Base-by-base conservation (phyloP, 2,113 vertebrate species). In the Etheostoma spectabile region DNA sequence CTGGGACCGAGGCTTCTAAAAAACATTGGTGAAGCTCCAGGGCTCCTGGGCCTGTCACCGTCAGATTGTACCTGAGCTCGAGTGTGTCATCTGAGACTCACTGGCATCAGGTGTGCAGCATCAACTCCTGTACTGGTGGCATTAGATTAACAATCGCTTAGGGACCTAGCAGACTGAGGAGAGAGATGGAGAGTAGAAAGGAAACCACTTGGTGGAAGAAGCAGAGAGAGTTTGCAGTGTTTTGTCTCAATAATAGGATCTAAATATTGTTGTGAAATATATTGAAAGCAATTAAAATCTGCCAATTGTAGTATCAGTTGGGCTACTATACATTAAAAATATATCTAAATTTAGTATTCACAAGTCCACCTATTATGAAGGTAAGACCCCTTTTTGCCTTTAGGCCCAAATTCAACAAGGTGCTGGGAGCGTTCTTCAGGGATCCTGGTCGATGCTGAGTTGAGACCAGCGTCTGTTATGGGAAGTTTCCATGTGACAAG, bases 1-100 rank as follows among this genome's bases (percentile, higher is more conserved):
- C 79, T 86, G 91, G 90, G 91, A 91, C 86, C 60, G 16, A 38
- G 81, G 77, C 86, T 88, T 90, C 91, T 67, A 3, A 76, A 68
- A 85, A 89, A 86, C 85, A 74, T 85, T 74, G 79, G 84, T 22
- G 82, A 46, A 79, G 88, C 82, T 81, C 67, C 79, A 12, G 80
- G 85, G 83, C 90, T 77, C 88, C 85, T 74, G 92, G 88, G 90
- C 73, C 78, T 52, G 79, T 77, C 83, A 77, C 83, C 46, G 65
- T 77, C 77, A 89, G 78, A 86, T 90, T 67, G 78, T 84, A 85
- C 86, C 90, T 74, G 74, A 84, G 82, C 76, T 77, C 0, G 13
- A 82, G 75, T 35, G 79, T 74, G 74, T 83, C 90, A 82, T 80
- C 73, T 46, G 88, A 89, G 91, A 84, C 83, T 76, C 49, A 16